Evolutionary conservation across 1,140 invertebrate genomes (phyloP), one percentile per base, ranked within the genome.

Genomic region (Gryon sp.): DNA sequence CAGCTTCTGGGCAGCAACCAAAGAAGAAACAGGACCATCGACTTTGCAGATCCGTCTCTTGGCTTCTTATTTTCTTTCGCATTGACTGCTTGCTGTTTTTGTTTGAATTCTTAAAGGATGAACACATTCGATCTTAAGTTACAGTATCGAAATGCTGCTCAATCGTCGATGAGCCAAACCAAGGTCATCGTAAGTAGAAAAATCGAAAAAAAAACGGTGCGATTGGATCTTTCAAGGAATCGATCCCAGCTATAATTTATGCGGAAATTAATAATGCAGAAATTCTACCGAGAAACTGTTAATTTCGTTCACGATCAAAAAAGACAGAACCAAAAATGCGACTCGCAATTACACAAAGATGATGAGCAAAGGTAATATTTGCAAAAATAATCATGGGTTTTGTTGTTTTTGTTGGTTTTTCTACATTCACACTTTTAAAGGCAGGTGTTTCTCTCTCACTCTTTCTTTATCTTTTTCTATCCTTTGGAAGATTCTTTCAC

Each of bases 41-140:
- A 55, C 68, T 70, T 73, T 28, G 48, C 53, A 68, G 48, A 75
- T 79, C 62, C 63, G 57, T 76, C 69, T 59, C 57, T 66, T 30
- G 9, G 53, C 36, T 77, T 77, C 65, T 77, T 52, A 57, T 65
- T 78, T 78, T 55, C 69, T 66, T 76, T 76, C 59, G 62, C 57
- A 76, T 63, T 77, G 22, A 20, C 34, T 19, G 60, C 66, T 43
- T 73, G 46, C 26, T 81, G 59, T 52, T 73, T 76, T 80, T 79
- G 50, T 81, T 78, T 72, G 80, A 72, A 81, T 81, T 79, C 80
- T 60, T 62, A 19, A 41, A 75, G 68, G 65, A 81, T 81, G 78
- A 81, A 81, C 74, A 76, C 78, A 81, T 81, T 80, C 75, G 80
- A 81, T 76, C 63, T 77, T 74, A 70, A 74, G 70, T 74, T 76